These are phyloP conservation scores for Apostichopus japonicus DNA, from an alignment of 35 echinoderm and acorn worm species.

Conservation along the genomic window DNA sequence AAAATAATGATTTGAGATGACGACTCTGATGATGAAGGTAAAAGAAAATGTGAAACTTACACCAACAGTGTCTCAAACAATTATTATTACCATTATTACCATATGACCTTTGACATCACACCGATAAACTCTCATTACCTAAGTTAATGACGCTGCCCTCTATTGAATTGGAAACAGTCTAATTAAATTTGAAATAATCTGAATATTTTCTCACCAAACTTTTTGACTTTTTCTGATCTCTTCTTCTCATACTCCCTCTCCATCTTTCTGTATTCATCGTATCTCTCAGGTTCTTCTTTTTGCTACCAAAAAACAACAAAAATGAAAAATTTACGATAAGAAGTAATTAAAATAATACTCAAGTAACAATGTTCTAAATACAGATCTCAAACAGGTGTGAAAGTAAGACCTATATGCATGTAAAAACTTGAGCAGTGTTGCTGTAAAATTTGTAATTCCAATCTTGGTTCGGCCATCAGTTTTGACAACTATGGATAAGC, in stretches of 20 bases:
- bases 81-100: too few relatives aligned
- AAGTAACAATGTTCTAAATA: background rate
- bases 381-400: background rate
- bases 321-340: background rate
- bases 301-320: slow-evolving; percentile 48
- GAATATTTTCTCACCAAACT: slow-evolving; percentile 74
- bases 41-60: background rate
- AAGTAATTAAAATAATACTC: background rate
- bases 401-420: too few relatives aligned
- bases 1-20: background rate
- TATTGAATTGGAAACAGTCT: too few relatives aligned
- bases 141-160: too few relatives aligned
- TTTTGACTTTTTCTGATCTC: slow-evolving; percentile 75
- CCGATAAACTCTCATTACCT: too few relatives aligned
- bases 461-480: too few relatives aligned
- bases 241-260: slow-evolving; percentile 90
- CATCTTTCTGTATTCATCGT: slow-evolving; percentile 71
- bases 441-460: too few relatives aligned
- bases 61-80: background rate
- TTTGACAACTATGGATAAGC: too few relatives aligned
- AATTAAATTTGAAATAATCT: background rate
- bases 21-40: slow-evolving; percentile 32
- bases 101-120: too few relatives aligned
- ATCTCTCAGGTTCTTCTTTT: slow-evolving; percentile 88
- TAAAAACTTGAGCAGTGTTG: too few relatives aligned